Evolutionary conservation across 2,113 vertebrate genomes (phyloP).

Genomic region (Delphinus delphis): DNA sequence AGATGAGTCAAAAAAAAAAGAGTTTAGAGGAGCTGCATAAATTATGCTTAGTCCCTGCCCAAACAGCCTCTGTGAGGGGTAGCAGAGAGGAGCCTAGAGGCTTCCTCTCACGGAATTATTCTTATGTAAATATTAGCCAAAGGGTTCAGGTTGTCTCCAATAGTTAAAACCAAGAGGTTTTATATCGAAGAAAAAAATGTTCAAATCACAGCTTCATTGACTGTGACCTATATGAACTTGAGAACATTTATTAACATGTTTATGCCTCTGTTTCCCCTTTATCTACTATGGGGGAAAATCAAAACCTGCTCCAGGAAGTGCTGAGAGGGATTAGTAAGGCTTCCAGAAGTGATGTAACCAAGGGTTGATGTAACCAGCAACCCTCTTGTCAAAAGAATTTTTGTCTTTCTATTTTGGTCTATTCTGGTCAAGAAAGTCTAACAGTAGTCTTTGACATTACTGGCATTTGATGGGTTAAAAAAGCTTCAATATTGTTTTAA

Average conservation of each 20-base stretch:
- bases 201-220: background rate
- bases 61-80: background rate
- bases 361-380: background rate
- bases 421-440: background rate
- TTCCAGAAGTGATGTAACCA: background rate
- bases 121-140: background rate
- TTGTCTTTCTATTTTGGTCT: background rate
- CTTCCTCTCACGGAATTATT: background rate
- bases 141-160: background rate
- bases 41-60: background rate
- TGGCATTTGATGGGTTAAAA: background rate
- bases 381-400: background rate
- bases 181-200: background rate
- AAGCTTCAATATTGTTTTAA: background rate
- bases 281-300: background rate
- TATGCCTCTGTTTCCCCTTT: background rate
- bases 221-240: background rate
- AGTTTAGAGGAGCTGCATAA: background rate
- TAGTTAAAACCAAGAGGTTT: background rate
- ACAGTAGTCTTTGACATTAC: background rate
- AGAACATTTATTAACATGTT: background rate
- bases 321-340: background rate
- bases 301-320: background rate
- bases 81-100: background rate
- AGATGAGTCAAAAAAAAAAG: background rate